Evolutionary conservation across 1,140 invertebrate species (phyloP).

Genomic region (Gonioctena quinquepunctata): DNA sequence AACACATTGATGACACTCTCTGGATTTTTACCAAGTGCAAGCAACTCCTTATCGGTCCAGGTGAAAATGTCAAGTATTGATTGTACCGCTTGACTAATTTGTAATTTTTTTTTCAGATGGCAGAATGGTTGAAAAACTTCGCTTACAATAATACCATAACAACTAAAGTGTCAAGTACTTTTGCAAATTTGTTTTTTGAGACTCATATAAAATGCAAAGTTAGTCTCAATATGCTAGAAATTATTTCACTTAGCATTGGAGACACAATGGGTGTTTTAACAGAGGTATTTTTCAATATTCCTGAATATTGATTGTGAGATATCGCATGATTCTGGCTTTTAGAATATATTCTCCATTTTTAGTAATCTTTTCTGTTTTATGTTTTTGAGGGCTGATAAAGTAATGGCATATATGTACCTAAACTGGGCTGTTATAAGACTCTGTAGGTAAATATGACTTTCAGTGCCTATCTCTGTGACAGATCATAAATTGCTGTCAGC

Average conservation of each 20-base stretch:
- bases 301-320: too few relatives aligned
- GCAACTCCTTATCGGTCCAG: slow-evolving; percentile 36
- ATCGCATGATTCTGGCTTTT: too few relatives aligned
- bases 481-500: too few relatives aligned
- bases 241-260: slow-evolving; percentile 53
- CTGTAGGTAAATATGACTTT: too few relatives aligned
- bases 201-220: slow-evolving; percentile 40
- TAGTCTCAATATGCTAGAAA: slow-evolving; percentile 48
- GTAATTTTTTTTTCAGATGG: slow-evolving; percentile 44
- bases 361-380: too few relatives aligned
- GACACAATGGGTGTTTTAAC: slow-evolving; percentile 52
- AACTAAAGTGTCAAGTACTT: slow-evolving; percentile 31
- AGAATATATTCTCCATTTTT: too few relatives aligned
- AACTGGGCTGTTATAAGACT: too few relatives aligned
- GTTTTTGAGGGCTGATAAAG: too few relatives aligned
- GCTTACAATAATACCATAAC: slow-evolving; percentile 44
- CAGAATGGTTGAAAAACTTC: slow-evolving; percentile 55
- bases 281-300: too few relatives aligned
- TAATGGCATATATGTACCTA: too few relatives aligned
- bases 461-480: too few relatives aligned
- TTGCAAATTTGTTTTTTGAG: slow-evolving; percentile 42
- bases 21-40: slow-evolving; percentile 52
- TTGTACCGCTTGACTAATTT: not conserved
- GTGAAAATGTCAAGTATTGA: slow-evolving; percentile 23
- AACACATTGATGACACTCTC: slow-evolving; percentile 53